Conservation (phyloP, 2,113 vertebrate species). For the Nicator chloris region DNA sequence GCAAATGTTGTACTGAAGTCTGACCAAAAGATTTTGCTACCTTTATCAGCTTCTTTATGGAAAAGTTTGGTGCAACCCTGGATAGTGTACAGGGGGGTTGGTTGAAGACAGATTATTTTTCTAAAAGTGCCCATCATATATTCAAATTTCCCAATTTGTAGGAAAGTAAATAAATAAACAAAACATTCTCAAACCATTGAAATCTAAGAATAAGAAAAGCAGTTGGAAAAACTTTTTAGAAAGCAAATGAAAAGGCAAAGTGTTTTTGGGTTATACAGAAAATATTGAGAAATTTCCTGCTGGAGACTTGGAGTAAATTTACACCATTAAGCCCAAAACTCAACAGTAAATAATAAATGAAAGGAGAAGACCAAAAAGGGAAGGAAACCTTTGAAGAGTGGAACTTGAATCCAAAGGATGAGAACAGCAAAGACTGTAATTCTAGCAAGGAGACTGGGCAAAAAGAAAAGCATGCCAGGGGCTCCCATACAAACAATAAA, state of each 20-base stretch:
- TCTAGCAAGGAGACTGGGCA: neutral
- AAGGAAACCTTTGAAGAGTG: neutral
- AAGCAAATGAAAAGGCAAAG: neutral
- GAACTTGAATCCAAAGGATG: neutral
- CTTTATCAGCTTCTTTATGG: neutral
- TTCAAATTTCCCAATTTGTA: neutral
- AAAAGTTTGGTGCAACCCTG: neutral
- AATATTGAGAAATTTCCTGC: neutral
- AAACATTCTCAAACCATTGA: neutral
- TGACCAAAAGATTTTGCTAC: neutral
- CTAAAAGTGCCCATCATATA: neutral
- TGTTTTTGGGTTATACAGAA: neutral
- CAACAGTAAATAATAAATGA: neutral
- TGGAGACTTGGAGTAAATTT: neutral
- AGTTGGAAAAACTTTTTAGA: neutral
- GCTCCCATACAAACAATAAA: neutral
- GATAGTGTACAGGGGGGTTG: rapidly evolving
- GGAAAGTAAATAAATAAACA: neutral
- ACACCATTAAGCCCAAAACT: neutral
- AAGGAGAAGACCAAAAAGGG: neutral
- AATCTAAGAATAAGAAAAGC: neutral
- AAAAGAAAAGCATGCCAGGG: neutral
- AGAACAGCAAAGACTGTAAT: neutral
- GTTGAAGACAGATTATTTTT: neutral
- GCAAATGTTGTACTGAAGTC: neutral